These are phyloP conservation scores for Megaceryle maxima DNA, from an alignment of 2,113 vertebrate genomes.

Conservation along the genomic window DNA sequence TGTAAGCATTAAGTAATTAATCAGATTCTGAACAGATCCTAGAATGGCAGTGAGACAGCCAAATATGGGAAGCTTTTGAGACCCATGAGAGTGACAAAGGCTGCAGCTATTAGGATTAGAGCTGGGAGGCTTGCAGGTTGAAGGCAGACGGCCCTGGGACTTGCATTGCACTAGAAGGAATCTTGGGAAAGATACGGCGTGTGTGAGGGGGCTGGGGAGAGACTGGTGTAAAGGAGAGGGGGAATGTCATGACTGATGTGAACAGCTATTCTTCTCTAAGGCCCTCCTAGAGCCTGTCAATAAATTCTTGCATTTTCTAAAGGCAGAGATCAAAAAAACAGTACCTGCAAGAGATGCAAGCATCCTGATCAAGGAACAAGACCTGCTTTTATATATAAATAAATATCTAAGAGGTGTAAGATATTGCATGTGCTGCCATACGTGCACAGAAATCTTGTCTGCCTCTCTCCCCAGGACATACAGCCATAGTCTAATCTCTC, in stretches of 20 bases:
- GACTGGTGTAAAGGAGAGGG: neutral
- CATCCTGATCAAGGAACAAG: neutral
- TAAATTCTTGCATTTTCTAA: neutral
- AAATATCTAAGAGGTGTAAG: neutral
- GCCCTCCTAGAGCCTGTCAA: neutral
- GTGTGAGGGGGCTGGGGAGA: neutral
- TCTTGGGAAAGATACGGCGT: neutral
- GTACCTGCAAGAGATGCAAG: neutral
- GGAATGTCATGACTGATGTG: neutral
- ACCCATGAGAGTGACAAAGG: neutral
- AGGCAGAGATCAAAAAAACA: neutral
- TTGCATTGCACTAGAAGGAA: neutral
- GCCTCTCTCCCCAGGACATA: neutral
- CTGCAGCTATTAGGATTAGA: neutral
- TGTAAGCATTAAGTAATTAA: slow-evolving; percentile 8
- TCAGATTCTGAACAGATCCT: neutral
- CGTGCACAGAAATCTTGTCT: neutral
- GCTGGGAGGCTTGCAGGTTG: neutral
- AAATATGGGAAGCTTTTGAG: neutral
- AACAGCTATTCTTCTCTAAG: neutral
- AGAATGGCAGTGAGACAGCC: neutral
- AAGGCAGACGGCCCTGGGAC: neutral
- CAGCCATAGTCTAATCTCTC: neutral
- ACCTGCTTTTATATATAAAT: neutral
- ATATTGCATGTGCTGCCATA: neutral